Conservation (phyloP, 2,888 invertebrate species). For the Acleris laterana region DNA sequence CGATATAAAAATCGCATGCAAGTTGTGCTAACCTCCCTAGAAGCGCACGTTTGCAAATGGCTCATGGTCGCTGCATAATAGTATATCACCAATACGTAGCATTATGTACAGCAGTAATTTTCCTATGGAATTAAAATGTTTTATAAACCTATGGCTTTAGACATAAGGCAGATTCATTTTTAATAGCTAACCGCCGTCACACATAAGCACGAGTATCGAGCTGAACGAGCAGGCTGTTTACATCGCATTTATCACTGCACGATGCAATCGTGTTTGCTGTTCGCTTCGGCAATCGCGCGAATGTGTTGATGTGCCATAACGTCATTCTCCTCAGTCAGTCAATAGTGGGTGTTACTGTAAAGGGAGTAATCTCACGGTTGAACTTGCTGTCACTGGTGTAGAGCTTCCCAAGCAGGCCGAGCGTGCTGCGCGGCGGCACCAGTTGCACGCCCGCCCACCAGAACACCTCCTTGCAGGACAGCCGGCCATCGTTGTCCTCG, state of each 20-base stretch:
- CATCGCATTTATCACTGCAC: too few species aligned
- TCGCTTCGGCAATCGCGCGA: too few species aligned
- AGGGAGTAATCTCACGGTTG: slow-evolving; percentile 67
- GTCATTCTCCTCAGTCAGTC: too few species aligned
- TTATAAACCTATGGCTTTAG: not conserved
- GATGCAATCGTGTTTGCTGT: too few species aligned
- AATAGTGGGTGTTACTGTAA: too few species aligned
- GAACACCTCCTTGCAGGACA: slow-evolving; percentile 87
- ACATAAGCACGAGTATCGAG: too few species aligned
- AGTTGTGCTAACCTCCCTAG: not conserved
- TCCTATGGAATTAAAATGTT: slow-evolving; percentile 1
- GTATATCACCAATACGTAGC: slow-evolving; percentile 7
- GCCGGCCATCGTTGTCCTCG: slow-evolving; percentile 76
- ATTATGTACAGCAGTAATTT: slow-evolving; percentile 25
- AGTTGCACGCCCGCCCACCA: slow-evolving; percentile 90
- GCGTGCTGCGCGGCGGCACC: slow-evolving; percentile 84
- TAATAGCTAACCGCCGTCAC: too few species aligned
- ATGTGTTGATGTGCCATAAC: too few species aligned
- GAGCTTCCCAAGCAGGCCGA: slow-evolving; percentile 85
- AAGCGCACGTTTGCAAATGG: not conserved
- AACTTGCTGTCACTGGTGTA: slow-evolving; percentile 80
- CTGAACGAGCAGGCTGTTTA: too few species aligned
- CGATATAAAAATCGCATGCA: not conserved
- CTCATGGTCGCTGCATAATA: not conserved
- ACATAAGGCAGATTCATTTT: too few species aligned